A percentile compares a stretch with the other conserved stretches of the same genome.
Evolutionary conservation across 2,113 vertebrate species (phyloP).

Genomic region (Dicerorhinus sumatrensis): DNA sequence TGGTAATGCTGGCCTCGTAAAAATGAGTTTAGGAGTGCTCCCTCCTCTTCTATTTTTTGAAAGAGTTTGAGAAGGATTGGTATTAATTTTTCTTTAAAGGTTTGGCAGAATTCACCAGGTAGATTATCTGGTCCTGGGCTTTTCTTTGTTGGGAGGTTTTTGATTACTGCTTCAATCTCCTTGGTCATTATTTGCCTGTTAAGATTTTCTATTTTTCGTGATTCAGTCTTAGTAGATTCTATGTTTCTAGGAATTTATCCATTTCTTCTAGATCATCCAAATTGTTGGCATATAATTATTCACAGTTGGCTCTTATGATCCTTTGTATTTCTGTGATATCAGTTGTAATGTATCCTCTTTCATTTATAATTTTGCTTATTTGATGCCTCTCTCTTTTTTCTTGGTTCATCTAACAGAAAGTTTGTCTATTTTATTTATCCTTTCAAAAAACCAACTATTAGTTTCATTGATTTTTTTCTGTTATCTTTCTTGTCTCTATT

Average conservation of each 20-base stretch:
- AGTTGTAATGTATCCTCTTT: neutral
- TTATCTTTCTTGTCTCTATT: neutral
- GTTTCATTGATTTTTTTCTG: neutral
- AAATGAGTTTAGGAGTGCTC: neutral
- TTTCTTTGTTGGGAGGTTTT: neutral
- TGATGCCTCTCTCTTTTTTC: neutral
- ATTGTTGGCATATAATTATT: neutral
- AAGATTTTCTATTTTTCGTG: neutral
- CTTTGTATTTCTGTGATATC: neutral
- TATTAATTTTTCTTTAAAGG: neutral
- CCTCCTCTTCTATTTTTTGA: neutral
- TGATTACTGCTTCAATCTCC: neutral
- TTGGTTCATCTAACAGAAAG: neutral
- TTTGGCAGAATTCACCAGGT: neutral
- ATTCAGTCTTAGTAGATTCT: neutral
- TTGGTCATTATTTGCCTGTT: neutral
- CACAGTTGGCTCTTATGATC: neutral
- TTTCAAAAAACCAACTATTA: neutral
- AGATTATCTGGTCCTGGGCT: neutral
- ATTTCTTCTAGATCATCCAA: neutral
- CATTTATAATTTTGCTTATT: neutral
- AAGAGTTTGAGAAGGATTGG: neutral
- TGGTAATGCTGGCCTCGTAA: neutral
- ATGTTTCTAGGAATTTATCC: neutral
- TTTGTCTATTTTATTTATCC: neutral